Percentiles rank a stretch among this genome's conserved stretches.
phyloP scores from a whole-genome alignment of 2,113 vertebrate genomes.

The Melanocharis versteri region DNA sequence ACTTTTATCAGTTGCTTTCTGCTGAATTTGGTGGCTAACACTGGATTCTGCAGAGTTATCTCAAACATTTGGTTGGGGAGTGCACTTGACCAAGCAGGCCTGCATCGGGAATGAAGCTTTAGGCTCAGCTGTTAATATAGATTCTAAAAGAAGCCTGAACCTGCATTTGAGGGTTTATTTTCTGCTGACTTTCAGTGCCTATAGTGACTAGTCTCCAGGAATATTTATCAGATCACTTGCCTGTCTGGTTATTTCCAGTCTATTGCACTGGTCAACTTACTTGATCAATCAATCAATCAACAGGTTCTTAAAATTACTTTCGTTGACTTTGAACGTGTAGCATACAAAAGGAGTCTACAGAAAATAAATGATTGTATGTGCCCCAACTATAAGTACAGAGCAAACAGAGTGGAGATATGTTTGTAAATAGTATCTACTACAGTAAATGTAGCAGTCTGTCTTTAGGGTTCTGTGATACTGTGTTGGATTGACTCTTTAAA shows the following conservation, averaged over 20 bases:
- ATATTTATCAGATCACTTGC: neutral
- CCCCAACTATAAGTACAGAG: slow-evolving; percentile 24
- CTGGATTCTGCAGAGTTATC: neutral
- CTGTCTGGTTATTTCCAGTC: slow-evolving; percentile 5
- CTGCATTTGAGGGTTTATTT: neutral
- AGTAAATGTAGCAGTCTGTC: slow-evolving; percentile 28
- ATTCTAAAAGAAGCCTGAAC: neutral
- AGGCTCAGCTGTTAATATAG: neutral
- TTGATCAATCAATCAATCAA: slow-evolving; percentile 40
- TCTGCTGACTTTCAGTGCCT: neutral
- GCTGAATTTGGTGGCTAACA: neutral
- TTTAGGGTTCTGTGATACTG: slow-evolving; percentile 14
- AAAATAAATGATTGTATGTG: neutral
- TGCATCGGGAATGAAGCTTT: neutral
- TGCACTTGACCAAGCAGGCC: neutral
- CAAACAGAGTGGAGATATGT: slow-evolving; percentile 7
- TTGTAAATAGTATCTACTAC: slow-evolving; percentile 29
- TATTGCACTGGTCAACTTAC: neutral
- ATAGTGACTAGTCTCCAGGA: neutral
- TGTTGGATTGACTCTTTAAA: slow-evolving; percentile 36
- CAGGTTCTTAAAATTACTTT: slow-evolving; percentile 36
- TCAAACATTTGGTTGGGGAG: neutral
- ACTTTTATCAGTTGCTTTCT: neutral
- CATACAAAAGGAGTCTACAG: neutral
- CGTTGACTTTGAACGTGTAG: neutral